A percentile compares a stretch with the other conserved stretches of the same genome.
Conservation (phyloP, 1,140 invertebrate species). For the Macrobrachium nipponense region DNA sequence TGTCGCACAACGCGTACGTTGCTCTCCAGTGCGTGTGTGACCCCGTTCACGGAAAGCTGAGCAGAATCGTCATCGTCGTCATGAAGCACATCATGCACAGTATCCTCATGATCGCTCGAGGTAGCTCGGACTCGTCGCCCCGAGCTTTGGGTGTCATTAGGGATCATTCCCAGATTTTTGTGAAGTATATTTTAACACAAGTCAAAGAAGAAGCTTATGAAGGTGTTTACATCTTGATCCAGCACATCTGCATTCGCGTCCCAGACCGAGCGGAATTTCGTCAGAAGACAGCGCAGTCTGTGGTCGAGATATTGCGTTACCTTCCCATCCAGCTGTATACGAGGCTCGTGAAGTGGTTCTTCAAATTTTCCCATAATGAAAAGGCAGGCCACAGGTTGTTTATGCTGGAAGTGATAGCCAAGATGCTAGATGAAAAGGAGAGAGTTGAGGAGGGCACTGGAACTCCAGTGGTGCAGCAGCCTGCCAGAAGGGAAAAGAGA, state of each 20-base stretch:
- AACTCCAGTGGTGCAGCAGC: neutral
- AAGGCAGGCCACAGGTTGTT: conserved; percentile 72
- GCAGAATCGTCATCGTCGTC: conserved; percentile 69
- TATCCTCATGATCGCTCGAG: conserved; percentile 69
- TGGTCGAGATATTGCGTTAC: conserved; percentile 70
- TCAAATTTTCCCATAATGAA: conserved; percentile 70
- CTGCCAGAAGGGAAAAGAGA: conserved; percentile 60
- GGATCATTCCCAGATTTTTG: conserved; percentile 72
- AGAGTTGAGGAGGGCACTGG: conserved; percentile 15
- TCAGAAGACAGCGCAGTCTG: conserved; percentile 71
- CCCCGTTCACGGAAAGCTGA: conserved; percentile 70
- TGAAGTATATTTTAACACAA: conserved; percentile 69
- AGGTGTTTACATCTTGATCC: conserved; percentile 71
- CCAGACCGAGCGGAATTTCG: conserved; percentile 74
- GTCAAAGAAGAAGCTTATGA: conserved; percentile 68
- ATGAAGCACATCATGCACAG: conserved; percentile 71
- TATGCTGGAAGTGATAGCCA: conserved; percentile 73
- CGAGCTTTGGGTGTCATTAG: conserved; percentile 69
- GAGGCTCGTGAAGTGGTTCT: conserved; percentile 71
- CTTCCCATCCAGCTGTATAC: conserved; percentile 62
- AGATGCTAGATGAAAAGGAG: conserved; percentile 69
- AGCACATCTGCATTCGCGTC: conserved; percentile 73
- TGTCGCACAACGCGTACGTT: conserved; percentile 70
- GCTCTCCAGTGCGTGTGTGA: conserved; percentile 70
- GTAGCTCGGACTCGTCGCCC: conserved; percentile 68